A percentile compares a stretch with the other conserved stretches of the same genome.
These are phyloP conservation scores for Anguilla rostrata DNA, from an alignment of 2,113 vertebrate species.

Conservation along the genomic window DNA sequence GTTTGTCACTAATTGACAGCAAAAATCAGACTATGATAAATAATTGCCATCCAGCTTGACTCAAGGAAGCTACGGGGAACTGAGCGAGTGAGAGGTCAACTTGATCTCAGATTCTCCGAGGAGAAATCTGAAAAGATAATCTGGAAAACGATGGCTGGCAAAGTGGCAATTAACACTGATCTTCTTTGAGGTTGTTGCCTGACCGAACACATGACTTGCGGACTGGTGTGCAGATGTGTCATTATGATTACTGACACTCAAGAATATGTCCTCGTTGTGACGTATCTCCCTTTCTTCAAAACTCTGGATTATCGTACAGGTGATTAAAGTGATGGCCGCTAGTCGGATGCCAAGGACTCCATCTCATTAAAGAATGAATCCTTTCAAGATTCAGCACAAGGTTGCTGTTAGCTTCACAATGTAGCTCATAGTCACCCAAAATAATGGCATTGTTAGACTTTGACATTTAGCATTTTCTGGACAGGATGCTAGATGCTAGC, in stretches of 20 bases:
- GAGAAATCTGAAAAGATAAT: no score
- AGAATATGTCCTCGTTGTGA: neutral
- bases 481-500: neutral
- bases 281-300: neutral
- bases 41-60: no score
- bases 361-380: neutral
- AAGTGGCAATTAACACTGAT: neutral
- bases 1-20: no score
- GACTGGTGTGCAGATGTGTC: neutral
- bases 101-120: no score
- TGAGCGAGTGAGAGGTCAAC: no score
- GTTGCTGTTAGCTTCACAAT: neutral
- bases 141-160: no score
- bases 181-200: neutral
- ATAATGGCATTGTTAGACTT: neutral
- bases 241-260: neutral
- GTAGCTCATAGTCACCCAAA: neutral
- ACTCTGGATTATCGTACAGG: neutral
- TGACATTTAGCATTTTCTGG: no score
- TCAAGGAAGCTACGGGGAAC: no score
- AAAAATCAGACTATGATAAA: no score
- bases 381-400: neutral
- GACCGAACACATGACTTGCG: neutral
- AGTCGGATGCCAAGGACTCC: neutral
- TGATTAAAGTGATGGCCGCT: neutral